Percentiles rank a stretch among this genome's conserved stretches.
phyloP scores from a whole-genome alignment of 2,113 vertebrate genomes.

The Rhipidura dahli region DNA sequence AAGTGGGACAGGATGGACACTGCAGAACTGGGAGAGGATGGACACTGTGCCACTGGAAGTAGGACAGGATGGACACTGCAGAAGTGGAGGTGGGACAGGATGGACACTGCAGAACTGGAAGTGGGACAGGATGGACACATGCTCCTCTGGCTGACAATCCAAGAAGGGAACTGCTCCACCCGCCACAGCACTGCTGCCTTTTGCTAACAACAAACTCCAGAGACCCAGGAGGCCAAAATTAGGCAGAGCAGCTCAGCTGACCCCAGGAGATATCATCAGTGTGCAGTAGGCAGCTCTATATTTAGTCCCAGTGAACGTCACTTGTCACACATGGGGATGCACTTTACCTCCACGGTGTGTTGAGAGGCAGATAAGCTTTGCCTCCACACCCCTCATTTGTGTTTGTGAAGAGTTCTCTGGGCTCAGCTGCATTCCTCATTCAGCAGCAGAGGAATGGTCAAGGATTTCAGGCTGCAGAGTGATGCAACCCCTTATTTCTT shows the following conservation, averaged over 20 bases:
- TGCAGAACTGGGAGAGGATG: accelerated
- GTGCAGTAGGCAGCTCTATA: background rate
- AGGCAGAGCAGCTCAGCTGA: background rate
- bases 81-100: background rate
- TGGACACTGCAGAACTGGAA: background rate
- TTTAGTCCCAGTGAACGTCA: background rate
- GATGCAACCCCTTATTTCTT: background rate
- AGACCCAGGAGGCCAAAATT: background rate
- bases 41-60: too few species aligned
- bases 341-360: background rate
- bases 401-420: background rate
- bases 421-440: background rate
- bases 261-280: background rate
- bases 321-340: background rate
- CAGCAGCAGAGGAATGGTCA: background rate
- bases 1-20: background rate
- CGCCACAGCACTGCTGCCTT: background rate
- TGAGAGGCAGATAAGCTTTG: background rate
- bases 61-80: too few species aligned
- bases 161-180: background rate
- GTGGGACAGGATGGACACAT: background rate
- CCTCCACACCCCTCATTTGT: background rate
- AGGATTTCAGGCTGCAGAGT: background rate
- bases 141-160: background rate
- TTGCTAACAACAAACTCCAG: background rate